Percentiles rank a stretch among this genome's conserved stretches.
phyloP scores from a whole-genome alignment of 2,113 vertebrate species.

The Machaerirhynchus nigripectus region DNA sequence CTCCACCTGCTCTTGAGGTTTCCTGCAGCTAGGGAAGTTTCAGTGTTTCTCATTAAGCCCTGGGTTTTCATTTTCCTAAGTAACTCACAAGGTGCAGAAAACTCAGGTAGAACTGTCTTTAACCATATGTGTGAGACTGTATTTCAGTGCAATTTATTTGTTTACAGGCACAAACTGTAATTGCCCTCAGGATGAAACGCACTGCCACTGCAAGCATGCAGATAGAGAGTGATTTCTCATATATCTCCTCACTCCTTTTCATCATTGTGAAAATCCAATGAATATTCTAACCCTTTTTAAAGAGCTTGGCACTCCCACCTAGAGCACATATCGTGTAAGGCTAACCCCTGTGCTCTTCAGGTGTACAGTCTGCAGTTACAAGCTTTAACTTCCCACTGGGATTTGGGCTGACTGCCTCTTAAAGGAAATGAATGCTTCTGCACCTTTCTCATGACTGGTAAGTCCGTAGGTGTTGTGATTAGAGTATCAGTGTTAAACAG shows the following conservation, averaged over 20 bases:
- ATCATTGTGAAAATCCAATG: not conserved
- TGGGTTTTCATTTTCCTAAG: not conserved
- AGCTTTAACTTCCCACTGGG: not conserved
- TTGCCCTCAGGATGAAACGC: constrained; percentile 4
- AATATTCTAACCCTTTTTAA: not conserved
- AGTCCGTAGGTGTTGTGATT: not conserved
- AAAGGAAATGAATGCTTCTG: constrained; percentile 12
- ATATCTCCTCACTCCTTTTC: not conserved
- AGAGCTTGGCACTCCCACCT: not conserved
- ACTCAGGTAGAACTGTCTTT: not conserved
- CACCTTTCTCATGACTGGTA: not conserved
- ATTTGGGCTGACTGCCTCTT: not conserved
- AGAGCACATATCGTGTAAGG: not conserved
- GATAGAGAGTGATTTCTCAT: not conserved
- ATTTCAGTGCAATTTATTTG: constrained; percentile 24
- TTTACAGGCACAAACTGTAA: constrained; percentile 17
- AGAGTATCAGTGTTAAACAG: not conserved
- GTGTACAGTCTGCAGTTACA: not conserved
- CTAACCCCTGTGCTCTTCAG: not conserved
- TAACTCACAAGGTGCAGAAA: not conserved
- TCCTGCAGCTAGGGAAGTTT: not conserved
- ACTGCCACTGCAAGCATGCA: not conserved
- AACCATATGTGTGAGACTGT: not conserved
- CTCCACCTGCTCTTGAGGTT: not conserved
- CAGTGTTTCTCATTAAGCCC: not conserved